A percentile compares a stretch with the other conserved stretches of the same genome.
phyloP scores from a whole-genome alignment of 2,113 vertebrate genomes.

The Trinectes maculatus region DNA sequence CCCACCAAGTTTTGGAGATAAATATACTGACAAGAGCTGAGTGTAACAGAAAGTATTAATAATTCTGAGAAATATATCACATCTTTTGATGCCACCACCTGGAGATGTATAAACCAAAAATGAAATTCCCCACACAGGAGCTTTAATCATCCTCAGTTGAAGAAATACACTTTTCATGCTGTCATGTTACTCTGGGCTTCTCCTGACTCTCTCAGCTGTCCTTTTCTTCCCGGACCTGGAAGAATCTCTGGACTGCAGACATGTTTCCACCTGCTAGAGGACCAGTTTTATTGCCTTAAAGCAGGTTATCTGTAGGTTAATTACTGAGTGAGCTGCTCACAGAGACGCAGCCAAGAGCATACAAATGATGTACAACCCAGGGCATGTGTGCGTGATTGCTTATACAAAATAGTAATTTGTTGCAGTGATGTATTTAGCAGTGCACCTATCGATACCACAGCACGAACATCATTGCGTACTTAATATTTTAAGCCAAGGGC shows the following conservation, averaged over 20 bases:
- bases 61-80: too few species aligned
- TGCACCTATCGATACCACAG: neutral
- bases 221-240: constrained; percentile 17
- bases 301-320: constrained; percentile 63
- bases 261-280: constrained; percentile 21
- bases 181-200: neutral
- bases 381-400: neutral
- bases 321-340: constrained; percentile 50
- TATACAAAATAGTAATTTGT: constrained; percentile 6
- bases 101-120: neutral
- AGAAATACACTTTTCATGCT: neutral
- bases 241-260: constrained; percentile 13
- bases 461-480: neutral
- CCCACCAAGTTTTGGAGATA: neutral
- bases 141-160: neutral
- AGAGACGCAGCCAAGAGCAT: constrained; percentile 35
- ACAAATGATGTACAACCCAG: constrained; percentile 3
- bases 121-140: neutral
- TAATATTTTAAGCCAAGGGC: neutral
- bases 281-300: constrained; percentile 41
- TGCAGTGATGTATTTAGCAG: constrained; percentile 2
- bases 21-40: neutral
- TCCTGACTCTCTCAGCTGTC: neutral
- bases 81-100: neutral
- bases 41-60: neutral